Base-by-base conservation (phyloP, 1,140 invertebrate species). In the Ladona fulva region DNA sequence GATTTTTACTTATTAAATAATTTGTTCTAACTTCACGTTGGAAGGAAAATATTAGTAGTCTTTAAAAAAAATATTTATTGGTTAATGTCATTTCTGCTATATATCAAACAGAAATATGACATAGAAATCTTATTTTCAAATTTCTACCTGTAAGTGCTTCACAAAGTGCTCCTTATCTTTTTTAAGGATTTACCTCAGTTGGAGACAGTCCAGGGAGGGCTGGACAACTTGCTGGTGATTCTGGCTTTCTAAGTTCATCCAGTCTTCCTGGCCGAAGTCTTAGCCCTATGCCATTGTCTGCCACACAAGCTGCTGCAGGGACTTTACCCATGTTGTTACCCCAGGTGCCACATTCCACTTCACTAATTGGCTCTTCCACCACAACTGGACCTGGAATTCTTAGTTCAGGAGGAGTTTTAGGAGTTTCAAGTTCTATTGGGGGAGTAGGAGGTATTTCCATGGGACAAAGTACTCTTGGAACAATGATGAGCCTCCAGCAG, bases 231-330 rank as follows among this genome's bases (percentile, higher is more conserved):
- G 14, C 75, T 22, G 29, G 75, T 22, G 75, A 76, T 42, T 76
- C 75, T 37, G 75, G 75, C 25, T 76, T 37, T n/a, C 75, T 42
- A 22, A 76, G 75, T 25, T 76, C 75, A 25, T 76, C 75, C 25
- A 76, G 75, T 25, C 75, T 76, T 42, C 75, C 75, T 42, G 25
- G 25, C 10, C 75, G 42, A 22, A 76, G 75, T 42, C 42, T 76
- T n/a, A 76, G 75, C 42, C 75, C 75, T 22, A 42, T 76, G 75
- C 75, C 75, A 76, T n/a, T 42, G 42, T 29, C 25, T 24, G 25
- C 75, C 22, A 37, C 75, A 11, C 75, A 29, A 22, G 75, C 75
- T n/a, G 24, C 42, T n/a, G 25, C 75, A 10, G n/a, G 16, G n/a
- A 19, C 52, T 22, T 22, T 66, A 16, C 52, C 52, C 12, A 66